Evolutionary conservation across 2,888 invertebrate genomes (phyloP).

Genomic region (Megaustenia siamemsis): DNA sequence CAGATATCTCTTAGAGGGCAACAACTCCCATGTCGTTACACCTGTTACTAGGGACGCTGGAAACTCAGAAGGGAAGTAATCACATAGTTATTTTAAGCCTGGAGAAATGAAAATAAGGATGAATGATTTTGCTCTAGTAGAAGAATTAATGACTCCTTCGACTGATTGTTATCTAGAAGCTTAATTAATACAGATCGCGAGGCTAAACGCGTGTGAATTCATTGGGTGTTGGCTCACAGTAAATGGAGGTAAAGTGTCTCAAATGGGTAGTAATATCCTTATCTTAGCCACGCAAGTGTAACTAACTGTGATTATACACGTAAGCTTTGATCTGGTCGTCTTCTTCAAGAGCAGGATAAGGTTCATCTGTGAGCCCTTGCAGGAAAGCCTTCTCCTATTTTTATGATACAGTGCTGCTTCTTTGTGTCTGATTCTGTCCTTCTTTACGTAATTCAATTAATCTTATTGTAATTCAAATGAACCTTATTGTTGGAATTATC

Average conservation of each 20-base stretch:
- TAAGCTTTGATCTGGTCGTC: constrained; percentile 14
- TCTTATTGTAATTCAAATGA: too few relatives aligned
- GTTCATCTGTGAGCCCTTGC: background rate
- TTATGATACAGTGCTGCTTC: background rate
- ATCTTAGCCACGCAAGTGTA: constrained; percentile 11
- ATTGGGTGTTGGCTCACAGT: background rate
- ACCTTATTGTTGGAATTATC: too few relatives aligned
- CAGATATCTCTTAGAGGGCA: constrained; percentile 35
- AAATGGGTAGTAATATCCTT: background rate
- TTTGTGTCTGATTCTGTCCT: background rate
- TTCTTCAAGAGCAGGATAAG: background rate
- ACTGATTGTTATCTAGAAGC: constrained; percentile 9
- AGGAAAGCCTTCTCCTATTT: background rate
- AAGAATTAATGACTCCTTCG: constrained; percentile 28
- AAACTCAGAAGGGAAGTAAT: background rate
- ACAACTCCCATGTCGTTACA: constrained; percentile 36
- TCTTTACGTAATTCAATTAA: background rate
- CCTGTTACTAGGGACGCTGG: constrained; percentile 40
- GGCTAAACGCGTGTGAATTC: constrained; percentile 27
- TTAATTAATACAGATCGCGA: constrained; percentile 40
- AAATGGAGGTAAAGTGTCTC: background rate
- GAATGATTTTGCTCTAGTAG: background rate
- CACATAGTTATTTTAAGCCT: background rate
- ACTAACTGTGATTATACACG: background rate
- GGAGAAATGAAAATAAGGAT: background rate